A percentile compares a stretch with the other conserved stretches of the same genome.
Evolutionary conservation across 2,113 vertebrate species (phyloP).

Genomic region (Centrocercus urophasianus): DNA sequence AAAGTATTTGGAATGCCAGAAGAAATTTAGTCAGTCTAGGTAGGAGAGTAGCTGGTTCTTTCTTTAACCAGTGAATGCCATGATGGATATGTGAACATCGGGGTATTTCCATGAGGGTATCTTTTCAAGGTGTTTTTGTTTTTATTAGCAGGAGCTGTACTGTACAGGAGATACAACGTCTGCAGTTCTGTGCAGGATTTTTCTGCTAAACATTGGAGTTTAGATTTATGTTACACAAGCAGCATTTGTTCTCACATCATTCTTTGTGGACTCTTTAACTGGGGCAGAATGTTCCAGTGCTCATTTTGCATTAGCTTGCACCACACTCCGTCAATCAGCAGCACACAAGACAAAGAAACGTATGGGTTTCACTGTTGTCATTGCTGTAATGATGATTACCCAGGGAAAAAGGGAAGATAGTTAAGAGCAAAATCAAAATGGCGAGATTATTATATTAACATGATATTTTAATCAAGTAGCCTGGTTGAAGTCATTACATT

Average conservation of each 20-base stretch:
- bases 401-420: constrained; percentile 14
- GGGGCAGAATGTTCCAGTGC: not conserved
- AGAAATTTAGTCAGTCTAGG: not conserved
- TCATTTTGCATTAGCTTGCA: constrained; percentile 9
- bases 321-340: not conserved
- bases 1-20: not conserved
- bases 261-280: not conserved
- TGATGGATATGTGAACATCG: not conserved
- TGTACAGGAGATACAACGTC: not conserved
- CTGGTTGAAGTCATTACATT: constrained; percentile 32
- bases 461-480: constrained; percentile 46
- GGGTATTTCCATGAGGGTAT: not conserved
- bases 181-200: not conserved
- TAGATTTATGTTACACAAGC: not conserved
- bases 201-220: not conserved
- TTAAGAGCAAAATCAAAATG: constrained; percentile 31
- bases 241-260: not conserved
- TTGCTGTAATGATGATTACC: constrained; percentile 49
- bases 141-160: not conserved
- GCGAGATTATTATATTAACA: constrained; percentile 27
- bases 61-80: not conserved
- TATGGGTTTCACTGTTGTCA: constrained; percentile 20
- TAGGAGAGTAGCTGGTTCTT: not conserved
- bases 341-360: constrained; percentile 24
- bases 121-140: not conserved